Base-by-base conservation (phyloP, 2,888 invertebrate genomes). In the Chrysopilus asiliformis region DNA sequence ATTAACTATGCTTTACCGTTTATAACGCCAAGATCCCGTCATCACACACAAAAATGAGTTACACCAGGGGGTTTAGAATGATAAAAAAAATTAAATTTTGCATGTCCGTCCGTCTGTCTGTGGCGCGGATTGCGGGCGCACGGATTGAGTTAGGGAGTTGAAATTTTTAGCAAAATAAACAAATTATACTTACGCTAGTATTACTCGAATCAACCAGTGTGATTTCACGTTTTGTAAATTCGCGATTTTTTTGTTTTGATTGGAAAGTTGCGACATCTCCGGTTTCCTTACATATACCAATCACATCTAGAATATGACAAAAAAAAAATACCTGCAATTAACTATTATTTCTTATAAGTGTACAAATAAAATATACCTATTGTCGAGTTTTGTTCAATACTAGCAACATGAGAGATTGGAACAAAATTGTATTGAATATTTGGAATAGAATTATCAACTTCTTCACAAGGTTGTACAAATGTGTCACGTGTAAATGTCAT, bases 171-270 rank as follows among this genome's bases (percentile, higher is more conserved):
- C n/a, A n/a, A n/a, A n/a, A n/a, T n/a, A n/a, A n/a, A n/a, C n/a
- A n/a, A n/a, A n/a, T n/a, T n/a, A n/a, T 20, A 50, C 56, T 60
- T 56, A 81, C 77, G 41, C 79, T 76, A 25, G 76, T 74, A 37
- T 79, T 79, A 12, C 85, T 77, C 42, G 79, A 74, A 61, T 98
- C 98, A 0, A 97, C 82, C 4, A 98, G 57, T 3, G 73, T 72
- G 4, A 97, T 50, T 45, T 97, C 95, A 37, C 91, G 72, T 56
- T 98, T 98, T 49, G 76, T 82, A 35, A 95, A 66, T 56, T 94
- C 85, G 51, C 76, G 79, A 38, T 86, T 82, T 0, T 83, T 77
- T 35, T 73, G 71, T 48, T 71, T 76, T 0, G 84, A 76, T 3
- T 74, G 74, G 15, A 97, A 68, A 3, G 73, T 72, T 49, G 74